Evolutionary conservation across 2,888 invertebrate genomes (phyloP), one percentile per base, ranked within the genome.

Genomic region (Gortyna flavago): DNA sequence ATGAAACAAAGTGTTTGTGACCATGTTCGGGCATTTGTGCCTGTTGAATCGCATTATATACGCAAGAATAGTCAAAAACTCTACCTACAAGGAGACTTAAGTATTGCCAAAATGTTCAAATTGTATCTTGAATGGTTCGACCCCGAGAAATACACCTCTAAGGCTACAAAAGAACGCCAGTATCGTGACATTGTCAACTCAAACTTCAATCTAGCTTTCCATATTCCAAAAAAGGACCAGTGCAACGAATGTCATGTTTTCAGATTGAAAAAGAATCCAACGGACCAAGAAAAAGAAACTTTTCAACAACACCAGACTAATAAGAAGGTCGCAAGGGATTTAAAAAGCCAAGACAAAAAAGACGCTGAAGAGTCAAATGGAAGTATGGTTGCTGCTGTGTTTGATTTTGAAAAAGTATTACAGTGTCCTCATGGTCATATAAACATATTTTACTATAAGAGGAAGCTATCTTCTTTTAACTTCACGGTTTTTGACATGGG

Each of bases 361-460:
- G 65, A 66, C n/a, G 65, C 41, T 66, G 41, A 41, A 5, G 41
- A 66, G 18, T 66, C 65, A 41, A 66, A 41, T 41, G n/a, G 41
- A 41, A 41, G 41, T 1, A 41, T 65, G 41, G n/a, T 65, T 18
- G 38, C 41, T 41, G 18, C n/a, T n/a, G 65, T 41, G 41, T 65
- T 65, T n/a, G 65, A 66, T 44, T 65, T 65, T n/a, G 65, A 65
- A 65, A 41, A 65, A 41, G 65, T 65, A 65, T n/a, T 38, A 8
- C 38, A 65, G 65, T 65, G 65, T 65, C 38, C 65, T 65, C 38
- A 65, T 16, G 64, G 64, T 16, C 16, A 38, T 65, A 38, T 65
- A 38, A 65, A 65, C 1, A 2, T 65, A n/a, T 65, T 41, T 66
- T 66, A 66, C 41, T 66, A 44, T 29, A 66, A 66, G 41, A 41